Conservation (phyloP, 64 coral and sea anemone genomes). For the Montipora capricornis region DNA sequence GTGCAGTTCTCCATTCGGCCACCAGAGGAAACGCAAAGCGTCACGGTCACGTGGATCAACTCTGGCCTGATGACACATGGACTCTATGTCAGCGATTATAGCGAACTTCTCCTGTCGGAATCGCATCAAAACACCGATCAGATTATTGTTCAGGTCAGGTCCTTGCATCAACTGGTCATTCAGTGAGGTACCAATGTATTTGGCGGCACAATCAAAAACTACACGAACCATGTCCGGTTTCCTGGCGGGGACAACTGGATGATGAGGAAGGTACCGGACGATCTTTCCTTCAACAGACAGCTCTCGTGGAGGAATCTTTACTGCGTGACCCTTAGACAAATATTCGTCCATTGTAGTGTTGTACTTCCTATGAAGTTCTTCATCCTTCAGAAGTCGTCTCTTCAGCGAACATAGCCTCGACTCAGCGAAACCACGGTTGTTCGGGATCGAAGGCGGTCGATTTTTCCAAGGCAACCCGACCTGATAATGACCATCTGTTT, state of each 20-base stretch:
- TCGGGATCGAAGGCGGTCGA: not conserved
- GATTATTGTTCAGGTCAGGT: no score
- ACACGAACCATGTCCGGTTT: no score
- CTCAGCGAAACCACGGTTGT: constrained; percentile 5
- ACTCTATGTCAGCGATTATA: not conserved
- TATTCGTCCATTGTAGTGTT: constrained; percentile 2
- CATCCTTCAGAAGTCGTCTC: not conserved
- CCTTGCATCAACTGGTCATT: no score
- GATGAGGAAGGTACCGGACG: no score
- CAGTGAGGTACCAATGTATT: no score
- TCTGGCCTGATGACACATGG: no score
- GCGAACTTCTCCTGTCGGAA: not conserved
- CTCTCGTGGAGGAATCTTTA: not conserved
- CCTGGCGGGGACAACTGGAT: no score
- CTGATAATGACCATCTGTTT: constrained; percentile 9
- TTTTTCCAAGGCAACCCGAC: constrained; percentile 22
- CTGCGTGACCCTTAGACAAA: not conserved
- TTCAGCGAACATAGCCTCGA: not conserved
- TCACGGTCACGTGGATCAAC: not conserved
- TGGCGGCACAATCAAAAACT: no score
- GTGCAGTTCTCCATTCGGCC: not conserved
- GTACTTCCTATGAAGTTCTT: not conserved
- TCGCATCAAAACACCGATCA: not conserved
- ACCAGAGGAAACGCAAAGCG: not conserved
- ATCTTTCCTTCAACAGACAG: no score